phyloP scores from a whole-genome alignment of 2,797 vertebrate species.

The Sciaenops ocellatus region DNA sequence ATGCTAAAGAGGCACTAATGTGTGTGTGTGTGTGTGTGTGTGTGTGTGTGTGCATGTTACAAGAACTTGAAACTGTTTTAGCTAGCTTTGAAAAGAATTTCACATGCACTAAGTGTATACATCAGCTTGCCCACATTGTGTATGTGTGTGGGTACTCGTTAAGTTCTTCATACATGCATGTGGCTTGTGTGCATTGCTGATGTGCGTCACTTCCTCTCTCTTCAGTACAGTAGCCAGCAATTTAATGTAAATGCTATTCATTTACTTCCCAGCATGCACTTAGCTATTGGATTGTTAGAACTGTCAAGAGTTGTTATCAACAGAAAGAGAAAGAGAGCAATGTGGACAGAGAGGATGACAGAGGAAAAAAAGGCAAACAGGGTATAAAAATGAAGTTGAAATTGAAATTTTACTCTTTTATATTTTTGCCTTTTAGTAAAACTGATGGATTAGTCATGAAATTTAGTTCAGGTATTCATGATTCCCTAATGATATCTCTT shows the following conservation, averaged over 20 bases:
- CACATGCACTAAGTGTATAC: neutral
- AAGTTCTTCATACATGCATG: neutral
- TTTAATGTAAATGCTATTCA: slow-evolving; percentile 33
- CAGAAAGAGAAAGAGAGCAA: neutral
- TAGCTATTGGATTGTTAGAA: slow-evolving; percentile 25
- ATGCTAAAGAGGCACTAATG: slow-evolving; percentile 28
- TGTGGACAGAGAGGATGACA: neutral
- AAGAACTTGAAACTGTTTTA: slow-evolving; percentile 15
- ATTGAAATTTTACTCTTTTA: too few relatives aligned
- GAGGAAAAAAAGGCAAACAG: neutral
- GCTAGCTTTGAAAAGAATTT: slow-evolving; percentile 3
- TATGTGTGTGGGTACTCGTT: neutral
- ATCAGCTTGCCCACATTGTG: neutral
- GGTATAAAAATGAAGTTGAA: neutral
- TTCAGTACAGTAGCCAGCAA: slow-evolving; percentile 16
- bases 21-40: slow-evolving; percentile 15
- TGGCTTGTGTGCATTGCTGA: neutral
- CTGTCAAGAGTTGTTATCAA: slow-evolving; percentile 21
- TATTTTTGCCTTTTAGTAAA: too few relatives aligned
- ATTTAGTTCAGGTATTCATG: too few relatives aligned
- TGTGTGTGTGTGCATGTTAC: neutral
- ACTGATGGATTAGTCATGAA: neutral
- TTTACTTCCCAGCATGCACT: slow-evolving; percentile 43
- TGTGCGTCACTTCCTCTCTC: neutral
- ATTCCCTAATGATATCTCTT: too few relatives aligned